phyloP scores from a whole-genome alignment of 2,797 vertebrate genomes.

The Cheirogaleus major region DNA sequence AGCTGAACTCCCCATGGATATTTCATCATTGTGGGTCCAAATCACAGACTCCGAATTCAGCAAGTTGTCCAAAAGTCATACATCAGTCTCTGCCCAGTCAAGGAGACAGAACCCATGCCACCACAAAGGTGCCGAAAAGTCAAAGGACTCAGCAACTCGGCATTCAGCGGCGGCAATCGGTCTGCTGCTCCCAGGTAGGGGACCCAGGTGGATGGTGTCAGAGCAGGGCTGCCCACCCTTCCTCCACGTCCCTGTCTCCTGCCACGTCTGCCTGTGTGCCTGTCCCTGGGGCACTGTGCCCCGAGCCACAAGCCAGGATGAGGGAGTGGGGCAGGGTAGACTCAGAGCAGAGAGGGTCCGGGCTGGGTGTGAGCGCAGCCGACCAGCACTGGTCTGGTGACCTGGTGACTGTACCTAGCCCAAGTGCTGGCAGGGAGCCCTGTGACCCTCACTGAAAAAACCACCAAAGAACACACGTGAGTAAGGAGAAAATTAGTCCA shows the following conservation, averaged over 20 bases:
- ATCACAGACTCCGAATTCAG: background rate
- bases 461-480: background rate
- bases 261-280: background rate
- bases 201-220: rapidly evolving
- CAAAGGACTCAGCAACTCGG: rapidly evolving
- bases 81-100: rapidly evolving
- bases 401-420: rapidly evolving
- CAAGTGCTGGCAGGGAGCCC: rapidly evolving
- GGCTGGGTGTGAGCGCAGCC: rapidly evolving
- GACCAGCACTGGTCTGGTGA: background rate
- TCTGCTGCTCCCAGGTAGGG: rapidly evolving
- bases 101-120: background rate
- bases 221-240: rapidly evolving
- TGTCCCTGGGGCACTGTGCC: rapidly evolving
- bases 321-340: background rate
- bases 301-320: rapidly evolving
- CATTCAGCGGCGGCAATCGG: rapidly evolving
- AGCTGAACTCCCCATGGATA: background rate
- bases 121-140: background rate
- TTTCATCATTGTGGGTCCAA: background rate
- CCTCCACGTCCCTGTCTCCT: rapidly evolving
- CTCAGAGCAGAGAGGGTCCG: no score
- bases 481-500: background rate
- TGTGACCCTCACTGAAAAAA: background rate
- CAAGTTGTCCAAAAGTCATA: rapidly evolving